Percentiles rank a stretch among this genome's conserved stretches.
These are phyloP conservation scores for Cassiopea xamachana DNA, from an alignment of 30 jellyfish, hydroid and myxozoan species.

Conservation along the genomic window DNA sequence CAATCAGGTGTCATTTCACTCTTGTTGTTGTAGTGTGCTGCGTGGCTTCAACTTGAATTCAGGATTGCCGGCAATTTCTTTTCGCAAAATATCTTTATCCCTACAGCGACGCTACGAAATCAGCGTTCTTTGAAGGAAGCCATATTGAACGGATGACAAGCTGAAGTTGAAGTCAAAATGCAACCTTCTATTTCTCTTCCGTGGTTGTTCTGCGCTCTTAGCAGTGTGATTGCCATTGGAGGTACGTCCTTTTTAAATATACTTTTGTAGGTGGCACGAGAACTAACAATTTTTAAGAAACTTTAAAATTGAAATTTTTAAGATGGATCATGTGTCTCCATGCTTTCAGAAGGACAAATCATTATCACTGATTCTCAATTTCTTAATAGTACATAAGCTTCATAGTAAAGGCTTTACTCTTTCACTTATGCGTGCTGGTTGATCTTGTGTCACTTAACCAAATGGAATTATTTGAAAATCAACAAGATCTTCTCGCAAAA, in stretches of 20 bases:
- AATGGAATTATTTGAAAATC: no score
- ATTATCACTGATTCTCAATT: no score
- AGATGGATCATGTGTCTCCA: no score
- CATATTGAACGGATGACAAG: background rate
- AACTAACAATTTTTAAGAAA: no score
- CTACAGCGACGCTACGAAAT: background rate
- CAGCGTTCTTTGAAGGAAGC: background rate
- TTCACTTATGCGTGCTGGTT: no score
- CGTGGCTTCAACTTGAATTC: background rate
- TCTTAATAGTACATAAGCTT: no score
- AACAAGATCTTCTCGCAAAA: no score
- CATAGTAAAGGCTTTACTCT: no score
- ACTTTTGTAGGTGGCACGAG: background rate
- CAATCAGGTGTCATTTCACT: slow-evolving; percentile 32
- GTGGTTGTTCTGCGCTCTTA: background rate
- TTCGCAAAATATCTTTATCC: background rate
- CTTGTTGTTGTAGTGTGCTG: slow-evolving; percentile 2
- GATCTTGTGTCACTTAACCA: no score
- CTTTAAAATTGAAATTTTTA: no score
- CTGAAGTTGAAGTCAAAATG: background rate
- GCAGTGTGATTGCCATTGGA: background rate
- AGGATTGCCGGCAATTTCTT: background rate
- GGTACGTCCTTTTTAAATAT: background rate
- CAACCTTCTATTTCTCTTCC: background rate
- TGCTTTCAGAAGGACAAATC: no score